Percentiles rank a stretch among this genome's conserved stretches.
Evolutionary conservation across 2,113 vertebrate genomes (phyloP).

Genomic region (Lynx canadensis): DNA sequence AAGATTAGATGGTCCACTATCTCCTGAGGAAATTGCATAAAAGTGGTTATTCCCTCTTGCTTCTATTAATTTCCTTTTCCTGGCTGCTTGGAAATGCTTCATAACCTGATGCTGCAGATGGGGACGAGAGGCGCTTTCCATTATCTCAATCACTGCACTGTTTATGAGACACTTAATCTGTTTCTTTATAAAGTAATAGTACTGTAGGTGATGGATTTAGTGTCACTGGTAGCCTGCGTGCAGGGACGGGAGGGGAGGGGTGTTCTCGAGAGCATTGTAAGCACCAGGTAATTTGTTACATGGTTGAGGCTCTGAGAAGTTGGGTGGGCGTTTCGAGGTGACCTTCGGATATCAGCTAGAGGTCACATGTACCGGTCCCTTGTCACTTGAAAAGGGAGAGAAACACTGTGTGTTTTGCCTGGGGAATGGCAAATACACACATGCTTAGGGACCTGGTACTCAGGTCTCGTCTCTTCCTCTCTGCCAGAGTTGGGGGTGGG

Average conservation of each 20-base stretch:
- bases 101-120: slow-evolving; percentile 86
- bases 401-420: neutral
- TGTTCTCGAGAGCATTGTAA: slow-evolving; percentile 39
- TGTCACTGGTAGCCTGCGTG: slow-evolving; percentile 59
- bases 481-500: neutral
- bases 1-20: slow-evolving; percentile 90
- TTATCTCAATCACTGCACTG: slow-evolving; percentile 86
- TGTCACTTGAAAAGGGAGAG: slow-evolving; percentile 4
- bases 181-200: slow-evolving; percentile 81
- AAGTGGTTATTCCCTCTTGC: slow-evolving; percentile 89
- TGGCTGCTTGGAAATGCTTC: slow-evolving; percentile 87
- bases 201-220: slow-evolving; percentile 61
- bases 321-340: slow-evolving; percentile 71
- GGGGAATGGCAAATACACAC: neutral
- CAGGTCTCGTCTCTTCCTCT: neutral
- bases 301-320: slow-evolving; percentile 46
- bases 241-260: neutral
- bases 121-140: slow-evolving; percentile 86
- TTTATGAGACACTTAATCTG: slow-evolving; percentile 85
- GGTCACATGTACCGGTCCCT: neutral
- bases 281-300: slow-evolving; percentile 71
- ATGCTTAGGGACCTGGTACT: neutral
- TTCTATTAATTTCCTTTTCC: slow-evolving; percentile 89
- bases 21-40: slow-evolving; percentile 91
- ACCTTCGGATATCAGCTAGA: slow-evolving; percentile 63